These are phyloP conservation scores for Lichenostomus cassidix DNA, from an alignment of 2,113 vertebrate species.

Conservation along the genomic window DNA sequence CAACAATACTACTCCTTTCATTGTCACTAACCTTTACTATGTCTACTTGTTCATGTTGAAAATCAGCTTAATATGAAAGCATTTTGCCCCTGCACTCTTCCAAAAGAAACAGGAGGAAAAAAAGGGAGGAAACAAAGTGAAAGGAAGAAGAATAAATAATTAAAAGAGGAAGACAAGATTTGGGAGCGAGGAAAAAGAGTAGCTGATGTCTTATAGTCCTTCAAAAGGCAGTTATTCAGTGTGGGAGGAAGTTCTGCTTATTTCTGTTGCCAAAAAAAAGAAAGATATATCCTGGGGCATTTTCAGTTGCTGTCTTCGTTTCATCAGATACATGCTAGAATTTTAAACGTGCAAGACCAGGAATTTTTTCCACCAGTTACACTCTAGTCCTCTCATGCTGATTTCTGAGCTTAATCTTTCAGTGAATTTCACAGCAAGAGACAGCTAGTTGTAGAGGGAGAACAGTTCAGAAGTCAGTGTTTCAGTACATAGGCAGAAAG, in stretches of 20 bases:
- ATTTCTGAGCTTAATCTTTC: not conserved
- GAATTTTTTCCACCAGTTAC: not conserved
- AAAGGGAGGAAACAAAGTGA: not conserved
- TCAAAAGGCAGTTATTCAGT: not conserved
- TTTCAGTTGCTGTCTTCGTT: not conserved
- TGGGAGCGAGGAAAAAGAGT: not conserved
- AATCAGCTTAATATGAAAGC: not conserved
- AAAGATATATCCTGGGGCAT: not conserved
- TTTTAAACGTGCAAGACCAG: not conserved
- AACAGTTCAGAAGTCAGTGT: not conserved
- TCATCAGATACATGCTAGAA: not conserved
- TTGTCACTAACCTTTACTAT: not conserved
- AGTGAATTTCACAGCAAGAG: not conserved
- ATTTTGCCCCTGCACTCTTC: not conserved
- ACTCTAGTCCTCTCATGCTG: not conserved
- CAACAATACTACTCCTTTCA: not conserved
- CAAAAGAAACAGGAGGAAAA: not conserved
- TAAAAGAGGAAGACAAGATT: not conserved
- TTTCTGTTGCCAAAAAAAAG: not conserved
- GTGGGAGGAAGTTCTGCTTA: not conserved
- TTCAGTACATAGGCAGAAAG: not conserved
- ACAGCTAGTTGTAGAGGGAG: not conserved
- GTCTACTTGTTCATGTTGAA: not conserved
- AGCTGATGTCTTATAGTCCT: not conserved
- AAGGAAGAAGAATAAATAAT: not conserved